Conservation (phyloP, 2,888 invertebrate species). For the Chloroclysta siterata region DNA sequence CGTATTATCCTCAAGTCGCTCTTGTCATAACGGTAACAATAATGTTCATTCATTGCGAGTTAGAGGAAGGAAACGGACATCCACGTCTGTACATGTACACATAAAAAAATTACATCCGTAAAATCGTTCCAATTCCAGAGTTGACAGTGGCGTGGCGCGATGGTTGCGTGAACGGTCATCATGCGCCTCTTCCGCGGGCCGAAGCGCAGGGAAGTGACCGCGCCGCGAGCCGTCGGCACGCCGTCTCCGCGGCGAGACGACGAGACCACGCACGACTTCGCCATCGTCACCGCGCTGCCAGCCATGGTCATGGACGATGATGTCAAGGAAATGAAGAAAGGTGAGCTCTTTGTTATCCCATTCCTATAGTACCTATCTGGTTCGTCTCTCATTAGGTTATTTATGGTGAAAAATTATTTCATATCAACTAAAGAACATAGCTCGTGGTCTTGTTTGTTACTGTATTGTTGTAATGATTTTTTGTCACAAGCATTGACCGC, state of each 20-base stretch:
- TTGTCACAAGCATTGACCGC: no score
- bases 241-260: conserved; percentile 74
- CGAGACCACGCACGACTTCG: conserved; percentile 86
- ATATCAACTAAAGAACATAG: no score
- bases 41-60: conserved; percentile 7
- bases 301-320: conserved; percentile 91
- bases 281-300: conserved; percentile 90
- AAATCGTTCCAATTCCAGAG: conserved; percentile 36
- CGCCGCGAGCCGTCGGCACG: conserved; percentile 77
- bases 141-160: conserved; percentile 67
- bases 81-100: neutral
- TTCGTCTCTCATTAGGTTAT: no score
- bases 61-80: conserved; percentile 9
- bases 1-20: conserved; percentile 7
- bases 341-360: conserved; percentile 50
- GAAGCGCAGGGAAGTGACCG: conserved; percentile 87
- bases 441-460: no score
- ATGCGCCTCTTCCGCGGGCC: conserved; percentile 88
- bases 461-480: no score
- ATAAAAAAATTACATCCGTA: conserved; percentile 11
- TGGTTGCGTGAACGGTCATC: conserved; percentile 82
- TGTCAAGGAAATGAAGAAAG: conserved; percentile 85
- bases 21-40: neutral
- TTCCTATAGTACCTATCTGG: no score
- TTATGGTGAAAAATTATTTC: no score